phyloP scores from a whole-genome alignment of 2,113 vertebrate genomes.

The Progne subis region DNA sequence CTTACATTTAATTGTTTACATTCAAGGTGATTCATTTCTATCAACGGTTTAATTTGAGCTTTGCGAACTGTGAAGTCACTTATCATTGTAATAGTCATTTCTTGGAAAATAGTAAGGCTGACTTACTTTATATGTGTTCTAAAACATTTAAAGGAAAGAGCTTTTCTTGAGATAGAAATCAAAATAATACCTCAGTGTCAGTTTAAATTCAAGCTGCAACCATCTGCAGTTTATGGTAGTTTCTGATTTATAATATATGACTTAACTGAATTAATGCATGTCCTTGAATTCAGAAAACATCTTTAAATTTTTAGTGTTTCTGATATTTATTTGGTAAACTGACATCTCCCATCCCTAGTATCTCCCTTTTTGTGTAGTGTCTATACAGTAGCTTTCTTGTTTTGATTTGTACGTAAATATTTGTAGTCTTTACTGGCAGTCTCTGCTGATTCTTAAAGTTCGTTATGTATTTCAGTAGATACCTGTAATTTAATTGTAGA shows the following conservation, averaged over 20 bases:
- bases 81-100: neutral
- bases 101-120: neutral
- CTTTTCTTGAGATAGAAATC: neutral
- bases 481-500: neutral
- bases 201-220: neutral
- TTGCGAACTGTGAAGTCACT: neutral
- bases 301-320: neutral
- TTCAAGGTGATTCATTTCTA: slow-evolving; percentile 10
- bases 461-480: neutral
- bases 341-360: neutral
- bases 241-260: neutral
- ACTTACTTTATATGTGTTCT: neutral
- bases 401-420: neutral
- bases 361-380: neutral
- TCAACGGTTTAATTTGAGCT: neutral
- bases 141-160: neutral
- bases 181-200: neutral
- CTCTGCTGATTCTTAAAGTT: neutral
- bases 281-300: neutral
- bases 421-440: neutral
- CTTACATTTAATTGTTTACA: slow-evolving; percentile 50
- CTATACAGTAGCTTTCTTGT: neutral
- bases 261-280: neutral
- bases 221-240: neutral
- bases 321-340: neutral